Conservation (phyloP, 2,797 vertebrate genomes). For the Leptodactylus fallax region DNA sequence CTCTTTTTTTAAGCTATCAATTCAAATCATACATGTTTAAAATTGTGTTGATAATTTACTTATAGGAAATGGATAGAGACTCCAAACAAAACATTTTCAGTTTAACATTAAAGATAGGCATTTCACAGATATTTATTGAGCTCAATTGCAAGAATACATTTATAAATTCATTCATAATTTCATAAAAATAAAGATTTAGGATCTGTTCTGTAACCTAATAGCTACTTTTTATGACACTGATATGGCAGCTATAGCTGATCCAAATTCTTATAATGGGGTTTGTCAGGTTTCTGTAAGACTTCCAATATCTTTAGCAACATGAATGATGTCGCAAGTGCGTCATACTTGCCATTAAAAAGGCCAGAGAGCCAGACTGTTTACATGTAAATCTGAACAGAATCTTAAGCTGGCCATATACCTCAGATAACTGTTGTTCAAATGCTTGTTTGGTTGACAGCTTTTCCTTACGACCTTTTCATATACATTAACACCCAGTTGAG, state of each 20-base stretch:
- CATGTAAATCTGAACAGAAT: not conserved
- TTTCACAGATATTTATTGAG: not conserved
- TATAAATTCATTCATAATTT: not conserved
- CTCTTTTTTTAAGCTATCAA: no score
- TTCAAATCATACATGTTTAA: no score
- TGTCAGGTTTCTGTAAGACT: not conserved
- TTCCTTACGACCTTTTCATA: no score
- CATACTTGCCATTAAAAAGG: not conserved
- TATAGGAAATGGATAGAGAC: not conserved
- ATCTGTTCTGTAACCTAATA: not conserved
- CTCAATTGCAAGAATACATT: not conserved
- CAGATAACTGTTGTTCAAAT: no score
- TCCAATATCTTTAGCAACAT: not conserved
- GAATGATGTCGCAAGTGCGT: not conserved
- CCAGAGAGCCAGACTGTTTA: not conserved
- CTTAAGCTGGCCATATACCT: no score
- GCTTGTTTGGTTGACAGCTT: no score
- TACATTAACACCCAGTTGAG: no score
- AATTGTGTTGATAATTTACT: not conserved
- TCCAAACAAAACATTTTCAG: not conserved
- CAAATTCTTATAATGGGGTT: not conserved
- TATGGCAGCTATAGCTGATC: not conserved
- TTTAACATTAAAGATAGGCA: not conserved
- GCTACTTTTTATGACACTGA: not conserved
- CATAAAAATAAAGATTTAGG: not conserved